Evolutionary conservation across 1,140 invertebrate genomes (phyloP), one percentile per base, ranked within the genome.

Genomic region (Caligus rogercresseyi): DNA sequence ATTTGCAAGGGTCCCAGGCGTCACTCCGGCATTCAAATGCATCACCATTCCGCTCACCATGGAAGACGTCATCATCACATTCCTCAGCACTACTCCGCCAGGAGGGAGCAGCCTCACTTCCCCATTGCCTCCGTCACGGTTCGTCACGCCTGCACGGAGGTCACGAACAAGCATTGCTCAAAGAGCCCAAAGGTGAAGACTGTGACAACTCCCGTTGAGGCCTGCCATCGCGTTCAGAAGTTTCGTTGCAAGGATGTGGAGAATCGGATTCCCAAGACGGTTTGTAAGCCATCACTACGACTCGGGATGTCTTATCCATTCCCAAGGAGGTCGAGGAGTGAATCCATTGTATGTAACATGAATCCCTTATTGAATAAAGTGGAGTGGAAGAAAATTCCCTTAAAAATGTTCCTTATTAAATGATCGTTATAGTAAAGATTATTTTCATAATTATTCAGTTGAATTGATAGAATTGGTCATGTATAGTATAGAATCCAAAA

Each of bases 141-240:
- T 16, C 21, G 25, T 20, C 55, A 57, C 55, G 55, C 55, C 23
- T 57, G 55, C 20, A 18, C 16, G 3, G 55, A 57, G 20, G 55
- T 57, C 13, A 57, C 55, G 13, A 57, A 16, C 20, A 16, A 57
- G 55, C 55, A 57, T 23, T 57, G 55, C 23, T 16, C 23, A 19
- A 23, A 57, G 13, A 57, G 23, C 20, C 55, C 55, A 16, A 57
- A 57, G 20, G 23, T 57, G 16, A 57, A 57, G 55, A 57, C 23
- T 16, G 20, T 57, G 15, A 15, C 55, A 13, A 23, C 11, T 57
- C 16, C 16, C 16, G 55, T 57, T 25, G 18, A 57, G 20, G 15
- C 16, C 13, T 57, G 55, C 55, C 55, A 57, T 25, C 14, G 13
- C 20, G 55, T 57, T 25, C 21, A 16, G 13, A 57, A 57, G 55